Percentiles rank a stretch among this genome's conserved stretches.
These are phyloP conservation scores for Tetrao urogallus DNA, from an alignment of 2,113 vertebrate species.

Conservation along the genomic window DNA sequence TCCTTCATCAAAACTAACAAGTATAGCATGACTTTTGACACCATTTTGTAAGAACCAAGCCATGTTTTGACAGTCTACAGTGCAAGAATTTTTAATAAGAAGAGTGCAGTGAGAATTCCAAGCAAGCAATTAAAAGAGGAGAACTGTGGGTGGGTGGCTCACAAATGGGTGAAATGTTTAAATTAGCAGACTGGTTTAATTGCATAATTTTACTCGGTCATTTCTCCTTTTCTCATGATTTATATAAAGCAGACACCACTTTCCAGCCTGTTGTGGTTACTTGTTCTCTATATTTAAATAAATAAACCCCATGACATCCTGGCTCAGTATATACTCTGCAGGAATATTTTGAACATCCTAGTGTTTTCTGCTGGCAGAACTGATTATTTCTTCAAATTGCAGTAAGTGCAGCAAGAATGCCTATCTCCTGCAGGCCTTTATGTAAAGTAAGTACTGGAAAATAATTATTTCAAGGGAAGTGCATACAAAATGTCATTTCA, in stretches of 20 bases:
- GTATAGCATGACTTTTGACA: background rate
- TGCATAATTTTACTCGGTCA: background rate
- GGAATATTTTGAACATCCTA: background rate
- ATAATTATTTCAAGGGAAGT: background rate
- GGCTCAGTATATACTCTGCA: background rate
- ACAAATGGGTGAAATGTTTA: background rate
- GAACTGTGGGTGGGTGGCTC: background rate
- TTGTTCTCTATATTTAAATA: background rate
- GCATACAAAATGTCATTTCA: background rate
- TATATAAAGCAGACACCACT: background rate
- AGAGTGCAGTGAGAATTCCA: background rate
- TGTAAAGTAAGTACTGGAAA: slow-evolving; percentile 15
- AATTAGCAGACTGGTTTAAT: background rate
- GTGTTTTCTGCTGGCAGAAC: slow-evolving; percentile 1
- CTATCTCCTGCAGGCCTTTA: background rate
- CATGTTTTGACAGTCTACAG: background rate
- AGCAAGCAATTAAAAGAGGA: background rate
- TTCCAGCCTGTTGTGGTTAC: background rate
- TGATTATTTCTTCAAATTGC: slow-evolving; percentile 22
- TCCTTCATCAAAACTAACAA: background rate
- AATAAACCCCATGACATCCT: background rate
- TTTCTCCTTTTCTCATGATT: background rate
- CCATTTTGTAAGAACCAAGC: background rate
- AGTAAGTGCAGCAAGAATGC: background rate
- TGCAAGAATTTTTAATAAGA: background rate